phyloP scores from a whole-genome alignment of 1,140 invertebrate species.

The Drosophila equinoxialis region DNA sequence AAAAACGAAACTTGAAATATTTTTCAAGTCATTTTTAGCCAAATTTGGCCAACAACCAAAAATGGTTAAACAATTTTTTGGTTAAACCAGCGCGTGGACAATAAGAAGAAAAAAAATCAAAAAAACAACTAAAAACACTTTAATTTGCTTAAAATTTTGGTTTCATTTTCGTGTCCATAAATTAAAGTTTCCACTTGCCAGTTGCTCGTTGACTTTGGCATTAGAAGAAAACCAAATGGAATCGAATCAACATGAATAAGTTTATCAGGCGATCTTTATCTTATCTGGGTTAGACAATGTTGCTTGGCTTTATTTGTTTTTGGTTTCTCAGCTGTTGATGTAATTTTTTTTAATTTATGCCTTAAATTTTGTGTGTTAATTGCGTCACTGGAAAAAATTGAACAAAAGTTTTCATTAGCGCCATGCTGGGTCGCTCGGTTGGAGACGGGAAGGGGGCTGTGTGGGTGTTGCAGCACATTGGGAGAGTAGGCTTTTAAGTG shows the following conservation, averaged over 20 bases:
- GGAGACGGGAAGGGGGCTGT: slow-evolving; percentile 25
- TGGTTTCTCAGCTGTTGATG: slow-evolving; percentile 20
- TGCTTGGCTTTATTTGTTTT: not conserved
- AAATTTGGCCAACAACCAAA: slow-evolving; percentile 46
- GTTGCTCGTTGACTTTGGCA: slow-evolving; percentile 55
- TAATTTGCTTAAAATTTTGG: slow-evolving; percentile 70
- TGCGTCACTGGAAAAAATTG: slow-evolving; percentile 28
- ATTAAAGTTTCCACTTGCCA: slow-evolving; percentile 29
- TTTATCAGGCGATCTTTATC: slow-evolving; percentile 54
- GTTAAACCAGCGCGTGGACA: slow-evolving; percentile 59
- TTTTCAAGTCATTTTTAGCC: slow-evolving; percentile 59
- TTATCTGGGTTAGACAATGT: slow-evolving; percentile 43
- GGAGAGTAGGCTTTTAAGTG: slow-evolving; percentile 69
- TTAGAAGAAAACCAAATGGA: slow-evolving; percentile 35
- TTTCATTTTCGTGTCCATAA: slow-evolving; percentile 26
- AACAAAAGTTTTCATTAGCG: slow-evolving; percentile 20
- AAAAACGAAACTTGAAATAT: slow-evolving; percentile 56
- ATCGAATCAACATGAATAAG: slow-evolving; percentile 28
- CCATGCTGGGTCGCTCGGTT: slow-evolving; percentile 9
- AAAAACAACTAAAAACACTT: slow-evolving; percentile 24
- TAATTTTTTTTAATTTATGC: slow-evolving; percentile 39
- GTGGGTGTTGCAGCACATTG: slow-evolving; percentile 32
- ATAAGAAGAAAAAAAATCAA: slow-evolving; percentile 32
- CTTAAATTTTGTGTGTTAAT: slow-evolving; percentile 42
- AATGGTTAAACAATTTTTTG: slow-evolving; percentile 64